phyloP scores from a whole-genome alignment of 2,113 vertebrate species.

The Rissa tridactyla region DNA sequence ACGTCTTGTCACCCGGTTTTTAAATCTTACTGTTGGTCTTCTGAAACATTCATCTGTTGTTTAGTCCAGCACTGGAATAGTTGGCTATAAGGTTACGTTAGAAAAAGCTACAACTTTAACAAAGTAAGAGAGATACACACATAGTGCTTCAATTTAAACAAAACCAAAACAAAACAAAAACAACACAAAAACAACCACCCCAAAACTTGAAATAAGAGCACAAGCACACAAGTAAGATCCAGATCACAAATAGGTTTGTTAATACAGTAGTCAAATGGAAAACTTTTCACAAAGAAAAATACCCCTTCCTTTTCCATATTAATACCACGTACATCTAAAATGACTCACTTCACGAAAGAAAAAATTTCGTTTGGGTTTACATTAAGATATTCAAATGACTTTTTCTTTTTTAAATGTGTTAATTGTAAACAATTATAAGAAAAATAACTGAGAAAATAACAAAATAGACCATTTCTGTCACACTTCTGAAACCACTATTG shows the following conservation, averaged over 20 bases:
- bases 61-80: background rate
- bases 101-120: background rate
- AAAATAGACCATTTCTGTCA: background rate
- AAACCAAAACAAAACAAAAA: background rate
- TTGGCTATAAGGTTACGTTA: background rate
- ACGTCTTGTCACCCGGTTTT: background rate
- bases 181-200: background rate
- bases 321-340: background rate
- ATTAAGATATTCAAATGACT: background rate
- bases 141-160: background rate
- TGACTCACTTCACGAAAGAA: background rate
- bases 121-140: background rate
- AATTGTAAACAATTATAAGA: conserved; percentile 17
- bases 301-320: background rate
- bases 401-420: background rate
- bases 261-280: background rate
- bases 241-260: background rate
- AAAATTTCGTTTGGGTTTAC: background rate
- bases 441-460: conserved; percentile 32
- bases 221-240: background rate
- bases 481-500: conserved; percentile 22
- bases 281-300: background rate
- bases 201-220: background rate
- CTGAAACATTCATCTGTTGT: background rate
- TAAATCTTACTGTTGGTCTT: background rate